Conservation (phyloP, 2,888 invertebrate genomes). For the Arge pagana region DNA sequence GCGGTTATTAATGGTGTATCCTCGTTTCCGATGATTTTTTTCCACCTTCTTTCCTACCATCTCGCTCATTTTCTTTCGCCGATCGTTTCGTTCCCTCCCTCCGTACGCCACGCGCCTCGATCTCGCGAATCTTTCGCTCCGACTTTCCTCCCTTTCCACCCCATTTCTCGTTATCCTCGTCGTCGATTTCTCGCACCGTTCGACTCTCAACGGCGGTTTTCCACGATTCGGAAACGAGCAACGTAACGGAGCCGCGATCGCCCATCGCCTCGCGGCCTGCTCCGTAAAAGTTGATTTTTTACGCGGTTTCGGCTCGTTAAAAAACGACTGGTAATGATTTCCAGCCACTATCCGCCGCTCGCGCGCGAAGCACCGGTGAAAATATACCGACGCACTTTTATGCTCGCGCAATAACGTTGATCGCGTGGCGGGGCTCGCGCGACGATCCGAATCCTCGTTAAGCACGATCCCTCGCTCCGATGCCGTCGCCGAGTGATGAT, state of each 20-base stretch:
- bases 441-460: conserved; percentile 22
- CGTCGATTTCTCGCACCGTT: too few relatives aligned
- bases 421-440: conserved; percentile 1
- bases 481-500: too few relatives aligned
- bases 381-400: neutral
- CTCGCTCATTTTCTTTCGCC: conserved; percentile 12
- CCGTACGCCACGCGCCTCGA: conserved; percentile 12
- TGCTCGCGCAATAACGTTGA: neutral
- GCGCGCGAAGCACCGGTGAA: conserved; percentile 11
- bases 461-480: neutral
- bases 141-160: neutral
- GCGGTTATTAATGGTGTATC: conserved; percentile 47
- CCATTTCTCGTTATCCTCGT: too few relatives aligned
- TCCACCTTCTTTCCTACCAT: conserved; percentile 25
- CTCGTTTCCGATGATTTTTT: conserved; percentile 32
- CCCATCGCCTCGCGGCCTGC: too few relatives aligned
- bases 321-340: too few relatives aligned
- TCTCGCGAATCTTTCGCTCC: conserved; percentile 22
- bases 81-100: conserved; percentile 24
- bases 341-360: too few relatives aligned
- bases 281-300: too few relatives aligned
- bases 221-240: too few relatives aligned
- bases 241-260: too few relatives aligned
- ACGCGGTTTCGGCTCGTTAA: too few relatives aligned
- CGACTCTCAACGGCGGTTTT: too few relatives aligned